Evolutionary conservation across 1,140 invertebrate species (phyloP).

Genomic region (Parapsyche elsis): DNA sequence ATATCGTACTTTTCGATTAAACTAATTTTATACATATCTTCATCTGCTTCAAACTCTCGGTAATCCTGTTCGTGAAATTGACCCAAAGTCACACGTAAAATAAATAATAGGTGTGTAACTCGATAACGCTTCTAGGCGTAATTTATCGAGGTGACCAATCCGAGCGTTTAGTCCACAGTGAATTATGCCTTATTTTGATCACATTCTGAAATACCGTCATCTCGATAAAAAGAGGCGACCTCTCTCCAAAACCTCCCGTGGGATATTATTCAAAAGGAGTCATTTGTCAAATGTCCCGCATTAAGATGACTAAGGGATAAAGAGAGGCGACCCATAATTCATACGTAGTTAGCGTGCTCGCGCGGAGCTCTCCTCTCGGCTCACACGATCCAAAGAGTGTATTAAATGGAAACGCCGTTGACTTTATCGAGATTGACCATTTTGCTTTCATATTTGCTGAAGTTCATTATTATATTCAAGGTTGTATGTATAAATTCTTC

Average conservation of each 20-base stretch:
- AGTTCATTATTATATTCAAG: too few species aligned
- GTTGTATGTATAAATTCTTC: too few species aligned
- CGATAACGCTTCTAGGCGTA: background rate
- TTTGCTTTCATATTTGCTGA: too few species aligned
- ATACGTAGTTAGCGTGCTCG: slow-evolving; percentile 33
- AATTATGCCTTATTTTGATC: slow-evolving; percentile 37
- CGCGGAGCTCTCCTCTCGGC: background rate
- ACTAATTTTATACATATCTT: too few species aligned
- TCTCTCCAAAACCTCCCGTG: slow-evolving; percentile 9
- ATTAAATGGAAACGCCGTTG: background rate
- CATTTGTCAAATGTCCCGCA: slow-evolving; percentile 54
- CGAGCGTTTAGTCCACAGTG: background rate
- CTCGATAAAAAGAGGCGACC: slow-evolving; percentile 16
- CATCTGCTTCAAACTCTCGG: too few species aligned
- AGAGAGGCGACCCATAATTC: slow-evolving; percentile 48
- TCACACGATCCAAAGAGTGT: background rate
- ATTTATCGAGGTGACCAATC: background rate
- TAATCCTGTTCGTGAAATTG: too few species aligned
- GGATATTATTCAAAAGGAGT: slow-evolving; percentile 51
- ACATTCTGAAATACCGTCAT: slow-evolving; percentile 30
- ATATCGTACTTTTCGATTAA: too few species aligned
- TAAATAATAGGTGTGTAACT: background rate
- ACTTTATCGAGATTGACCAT: background rate
- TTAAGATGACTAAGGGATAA: slow-evolving; percentile 55
- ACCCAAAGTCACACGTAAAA: too few species aligned